Percentiles rank a stretch among this genome's conserved stretches.
These are phyloP conservation scores for Sinopyrophorus schimmeli DNA, from an alignment of 2,888 invertebrate genomes.

Conservation along the genomic window DNA sequence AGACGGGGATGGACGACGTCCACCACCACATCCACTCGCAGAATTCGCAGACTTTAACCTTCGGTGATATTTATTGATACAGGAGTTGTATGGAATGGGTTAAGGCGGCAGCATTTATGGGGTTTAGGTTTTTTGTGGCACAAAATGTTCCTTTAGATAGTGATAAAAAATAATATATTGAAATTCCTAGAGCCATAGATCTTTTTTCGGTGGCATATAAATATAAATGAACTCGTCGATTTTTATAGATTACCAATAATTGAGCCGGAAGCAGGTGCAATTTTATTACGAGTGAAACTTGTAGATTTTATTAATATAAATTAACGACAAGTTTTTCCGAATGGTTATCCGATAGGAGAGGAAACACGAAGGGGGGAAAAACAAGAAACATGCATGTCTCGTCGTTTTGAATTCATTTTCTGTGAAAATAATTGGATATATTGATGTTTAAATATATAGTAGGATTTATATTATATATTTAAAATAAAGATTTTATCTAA, in stretches of 20 bases:
- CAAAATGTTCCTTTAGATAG: constrained; percentile 32
- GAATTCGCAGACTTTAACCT: constrained; percentile 51
- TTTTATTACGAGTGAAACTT: constrained; percentile 1
- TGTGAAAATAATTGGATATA: constrained; percentile 17
- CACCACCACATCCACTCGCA: constrained; percentile 61
- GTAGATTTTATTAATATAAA: constrained; percentile 6
- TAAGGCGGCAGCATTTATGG: background rate
- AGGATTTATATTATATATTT: constrained; percentile 25
- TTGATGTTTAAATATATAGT: constrained; percentile 18
- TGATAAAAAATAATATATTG: constrained; percentile 27
- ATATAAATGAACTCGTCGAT: too few species aligned
- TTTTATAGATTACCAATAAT: too few species aligned
- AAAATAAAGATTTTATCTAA: constrained; percentile 20
- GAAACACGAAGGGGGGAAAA: too few species aligned
- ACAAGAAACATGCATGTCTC: background rate
- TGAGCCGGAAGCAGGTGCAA: constrained; percentile 20
- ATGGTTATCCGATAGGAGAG: background rate
- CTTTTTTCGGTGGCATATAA: too few species aligned
- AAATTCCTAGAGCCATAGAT: constrained; percentile 10
- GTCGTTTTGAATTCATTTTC: constrained; percentile 13
- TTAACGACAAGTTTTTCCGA: background rate
- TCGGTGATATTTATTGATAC: constrained; percentile 54
- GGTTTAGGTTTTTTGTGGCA: constrained; percentile 16
- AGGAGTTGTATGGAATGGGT: constrained; percentile 5
- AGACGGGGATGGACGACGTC: constrained; percentile 58